Conservation (phyloP, 2,888 invertebrate genomes). For the Mylabris sibirica region DNA sequence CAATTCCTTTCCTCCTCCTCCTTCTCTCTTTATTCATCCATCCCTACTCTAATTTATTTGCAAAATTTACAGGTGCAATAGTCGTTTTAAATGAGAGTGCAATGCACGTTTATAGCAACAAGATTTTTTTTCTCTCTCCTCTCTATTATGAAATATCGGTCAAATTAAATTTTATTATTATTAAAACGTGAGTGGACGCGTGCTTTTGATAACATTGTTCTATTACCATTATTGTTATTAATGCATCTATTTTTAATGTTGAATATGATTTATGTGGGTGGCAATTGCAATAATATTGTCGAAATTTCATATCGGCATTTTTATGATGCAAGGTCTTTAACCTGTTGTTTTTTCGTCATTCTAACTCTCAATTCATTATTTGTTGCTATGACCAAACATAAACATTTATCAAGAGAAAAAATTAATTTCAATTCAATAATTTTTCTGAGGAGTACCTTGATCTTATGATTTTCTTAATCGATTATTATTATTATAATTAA, state of each 20-base stretch:
- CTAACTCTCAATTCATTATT: not conserved
- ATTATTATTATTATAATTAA: not conserved
- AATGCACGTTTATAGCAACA: constrained; percentile 20
- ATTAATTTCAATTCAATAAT: not conserved
- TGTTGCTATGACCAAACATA: constrained; percentile 1
- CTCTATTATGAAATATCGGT: constrained; percentile 12
- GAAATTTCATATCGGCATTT: constrained; percentile 16
- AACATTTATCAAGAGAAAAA: not conserved
- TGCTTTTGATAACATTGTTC: constrained; percentile 26
- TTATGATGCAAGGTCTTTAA: constrained; percentile 5
- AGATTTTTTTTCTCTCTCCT: not conserved
- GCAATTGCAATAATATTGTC: constrained; percentile 21
- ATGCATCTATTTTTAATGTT: constrained; percentile 19
- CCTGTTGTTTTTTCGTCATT: not conserved
- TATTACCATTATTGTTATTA: constrained; percentile 19
- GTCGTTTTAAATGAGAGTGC: constrained; percentile 19
- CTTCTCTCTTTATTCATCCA: not conserved
- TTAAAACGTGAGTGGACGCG: constrained; percentile 21
- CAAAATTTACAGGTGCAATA: constrained; percentile 30
- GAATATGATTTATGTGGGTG: constrained; percentile 18
- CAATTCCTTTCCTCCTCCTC: too few species aligned
- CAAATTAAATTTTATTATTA: constrained; percentile 20
- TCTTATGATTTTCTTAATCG: constrained; percentile 12
- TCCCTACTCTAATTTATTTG: constrained; percentile 13
- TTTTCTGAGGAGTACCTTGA: constrained; percentile 20